These are phyloP conservation scores for Byasa hedistus DNA, from an alignment of 2,888 invertebrate genomes.

Conservation along the genomic window DNA sequence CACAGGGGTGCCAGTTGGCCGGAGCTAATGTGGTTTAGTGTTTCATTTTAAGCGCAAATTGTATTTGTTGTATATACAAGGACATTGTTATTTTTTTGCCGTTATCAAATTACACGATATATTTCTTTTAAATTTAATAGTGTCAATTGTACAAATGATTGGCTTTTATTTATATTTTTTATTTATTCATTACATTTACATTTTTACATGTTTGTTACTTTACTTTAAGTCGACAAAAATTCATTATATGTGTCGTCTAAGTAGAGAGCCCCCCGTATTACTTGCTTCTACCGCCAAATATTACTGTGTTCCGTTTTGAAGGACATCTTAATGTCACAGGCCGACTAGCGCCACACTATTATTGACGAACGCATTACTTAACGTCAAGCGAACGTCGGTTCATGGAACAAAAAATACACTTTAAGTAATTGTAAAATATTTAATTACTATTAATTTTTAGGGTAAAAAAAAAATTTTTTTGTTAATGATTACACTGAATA, in stretches of 20 bases:
- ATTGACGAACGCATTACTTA: too few relatives aligned
- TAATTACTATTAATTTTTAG: neutral
- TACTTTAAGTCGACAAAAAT: too few relatives aligned
- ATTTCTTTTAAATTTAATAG: constrained; percentile 6
- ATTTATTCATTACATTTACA: neutral
- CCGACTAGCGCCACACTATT: too few relatives aligned
- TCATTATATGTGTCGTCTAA: too few relatives aligned
- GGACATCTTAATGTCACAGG: neutral
- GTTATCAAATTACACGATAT: constrained; percentile 49
- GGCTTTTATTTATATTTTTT: neutral
- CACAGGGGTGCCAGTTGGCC: constrained; percentile 74
- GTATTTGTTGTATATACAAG: constrained; percentile 66
- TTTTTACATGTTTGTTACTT: too few relatives aligned
- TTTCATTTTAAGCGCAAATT: constrained; percentile 73
- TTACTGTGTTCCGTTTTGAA: too few relatives aligned
- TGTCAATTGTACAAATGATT: neutral
- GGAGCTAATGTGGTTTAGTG: constrained; percentile 76
- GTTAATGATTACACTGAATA: too few relatives aligned
- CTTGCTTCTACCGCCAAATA: too few relatives aligned
- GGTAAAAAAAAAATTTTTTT: neutral
- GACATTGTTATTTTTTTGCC: constrained; percentile 59
- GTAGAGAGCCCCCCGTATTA: too few relatives aligned
- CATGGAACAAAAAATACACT: too few relatives aligned
- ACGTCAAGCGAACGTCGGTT: too few relatives aligned
- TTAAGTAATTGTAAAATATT: neutral